Evolutionary conservation across 2,888 invertebrate species (phyloP).

Genomic region (Drosophila melanosoma): DNA sequence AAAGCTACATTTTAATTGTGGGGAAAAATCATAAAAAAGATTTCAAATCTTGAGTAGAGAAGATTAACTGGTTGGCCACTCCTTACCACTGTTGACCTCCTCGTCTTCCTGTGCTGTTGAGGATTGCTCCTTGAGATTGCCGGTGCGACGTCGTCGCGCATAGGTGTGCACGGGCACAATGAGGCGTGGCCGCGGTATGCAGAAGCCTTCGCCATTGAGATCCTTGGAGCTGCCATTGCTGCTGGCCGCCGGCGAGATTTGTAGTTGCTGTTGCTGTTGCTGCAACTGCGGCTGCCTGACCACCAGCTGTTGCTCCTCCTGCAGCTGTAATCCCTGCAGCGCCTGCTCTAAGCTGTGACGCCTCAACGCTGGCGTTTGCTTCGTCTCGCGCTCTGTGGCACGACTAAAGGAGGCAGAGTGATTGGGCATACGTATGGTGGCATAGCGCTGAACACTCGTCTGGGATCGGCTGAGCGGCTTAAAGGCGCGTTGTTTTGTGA

Average conservation of each 20-base stretch:
- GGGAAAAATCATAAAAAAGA: neutral
- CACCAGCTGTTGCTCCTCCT: conserved; percentile 16
- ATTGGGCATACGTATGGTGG: conserved; percentile 71
- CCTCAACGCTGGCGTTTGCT: conserved; percentile 10
- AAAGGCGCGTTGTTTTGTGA: conserved; percentile 30
- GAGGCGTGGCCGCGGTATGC: conserved; percentile 93
- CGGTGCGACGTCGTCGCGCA: conserved; percentile 92
- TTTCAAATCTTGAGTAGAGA: neutral
- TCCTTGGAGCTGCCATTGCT: conserved; percentile 85
- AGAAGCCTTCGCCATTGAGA: conserved; percentile 87
- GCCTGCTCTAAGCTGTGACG: conserved; percentile 56
- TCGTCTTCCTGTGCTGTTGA: conserved; percentile 53
- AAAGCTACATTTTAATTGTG: neutral
- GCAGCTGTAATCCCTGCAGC: conserved; percentile 50
- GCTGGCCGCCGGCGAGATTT: conserved; percentile 62
- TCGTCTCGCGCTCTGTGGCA: conserved; percentile 1
- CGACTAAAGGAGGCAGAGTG: conserved; percentile 80
- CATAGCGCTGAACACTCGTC: conserved; percentile 61
- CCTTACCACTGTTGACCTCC: conserved; percentile 59
- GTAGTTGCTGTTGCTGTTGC: conserved; percentile 19
- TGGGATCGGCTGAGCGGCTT: conserved; percentile 63
- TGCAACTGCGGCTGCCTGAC: conserved; percentile 9
- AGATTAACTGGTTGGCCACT: neutral
- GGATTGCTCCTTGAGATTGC: conserved; percentile 86
- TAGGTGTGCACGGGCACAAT: conserved; percentile 96